Evolutionary conservation across 2,797 vertebrate genomes (phyloP).

Genomic region (Poecilia picta): DNA sequence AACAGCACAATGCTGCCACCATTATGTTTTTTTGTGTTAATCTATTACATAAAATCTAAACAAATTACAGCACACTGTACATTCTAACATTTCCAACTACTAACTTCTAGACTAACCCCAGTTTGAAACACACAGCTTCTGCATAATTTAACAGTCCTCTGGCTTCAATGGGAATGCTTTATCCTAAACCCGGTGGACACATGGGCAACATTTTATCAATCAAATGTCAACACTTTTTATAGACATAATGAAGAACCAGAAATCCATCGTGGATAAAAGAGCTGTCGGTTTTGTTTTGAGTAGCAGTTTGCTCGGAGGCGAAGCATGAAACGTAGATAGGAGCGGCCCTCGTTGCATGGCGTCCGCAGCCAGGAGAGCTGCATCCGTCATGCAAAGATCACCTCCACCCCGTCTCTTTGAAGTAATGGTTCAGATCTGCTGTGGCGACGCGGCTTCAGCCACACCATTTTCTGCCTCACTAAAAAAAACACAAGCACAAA

Average conservation of each 20-base stretch:
- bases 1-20: not conserved
- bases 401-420: constrained; percentile 73
- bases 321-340: constrained; percentile 48
- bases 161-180: not conserved
- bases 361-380: constrained; percentile 65
- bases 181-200: not conserved
- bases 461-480: constrained; percentile 44
- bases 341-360: constrained; percentile 36
- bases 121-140: not conserved
- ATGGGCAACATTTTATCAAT: not conserved
- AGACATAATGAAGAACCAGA: constrained; percentile 8
- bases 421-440: constrained; percentile 69
- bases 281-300: constrained; percentile 5
- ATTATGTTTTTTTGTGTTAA: not conserved
- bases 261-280: constrained; percentile 33
- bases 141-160: not conserved
- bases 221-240: not conserved
- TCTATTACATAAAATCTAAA: not conserved
- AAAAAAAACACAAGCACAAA: constrained; percentile 29
- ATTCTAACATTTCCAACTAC: not conserved
- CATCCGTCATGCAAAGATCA: constrained; percentile 80
- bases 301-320: constrained; percentile 25
- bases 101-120: not conserved
- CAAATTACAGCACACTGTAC: not conserved
- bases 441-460: constrained; percentile 63